A percentile compares a stretch with the other conserved stretches of the same genome.
phyloP scores from a whole-genome alignment of 1,140 invertebrate genomes.

The Hylaeus volcanicus region DNA sequence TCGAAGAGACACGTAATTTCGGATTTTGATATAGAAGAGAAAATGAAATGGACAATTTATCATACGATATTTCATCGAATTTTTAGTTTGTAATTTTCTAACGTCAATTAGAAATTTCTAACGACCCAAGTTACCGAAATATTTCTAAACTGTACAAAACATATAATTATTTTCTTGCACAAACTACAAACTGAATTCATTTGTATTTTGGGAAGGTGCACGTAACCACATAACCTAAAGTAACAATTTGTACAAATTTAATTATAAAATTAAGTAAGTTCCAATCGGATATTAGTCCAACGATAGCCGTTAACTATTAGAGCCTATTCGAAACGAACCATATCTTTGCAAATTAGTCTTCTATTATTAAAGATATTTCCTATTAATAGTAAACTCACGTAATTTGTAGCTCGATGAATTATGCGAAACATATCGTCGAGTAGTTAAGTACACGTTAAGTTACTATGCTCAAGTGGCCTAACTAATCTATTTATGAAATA shows the following conservation, averaged over 20 bases:
- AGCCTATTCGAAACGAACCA: not conserved
- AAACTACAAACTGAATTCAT: constrained; percentile 18
- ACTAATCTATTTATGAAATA: not conserved
- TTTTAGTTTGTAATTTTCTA: not conserved
- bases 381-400: not conserved
- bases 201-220: constrained; percentile 42
- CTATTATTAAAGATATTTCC: not conserved
- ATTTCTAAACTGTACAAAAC: constrained; percentile 1
- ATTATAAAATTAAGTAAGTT: constrained; percentile 11
- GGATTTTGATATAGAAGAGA: not conserved
- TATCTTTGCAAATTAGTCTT: constrained; percentile 6
- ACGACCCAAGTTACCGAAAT: constrained; percentile 13
- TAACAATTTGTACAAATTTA: constrained; percentile 16
- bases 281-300: not conserved
- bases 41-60: not conserved
- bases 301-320: constrained; percentile 3
- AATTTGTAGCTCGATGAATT: not conserved
- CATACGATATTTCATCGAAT: too few species aligned
- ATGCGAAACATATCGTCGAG: not conserved
- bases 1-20: not conserved
- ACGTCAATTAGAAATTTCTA: constrained; percentile 42
- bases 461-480: constrained; percentile 36
- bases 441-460: constrained; percentile 26
- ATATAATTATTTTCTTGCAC: constrained; percentile 22
- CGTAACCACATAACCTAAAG: not conserved